Base-by-base conservation (phyloP, 2,797 vertebrate species). In the Typhlichthys subterraneus region DNA sequence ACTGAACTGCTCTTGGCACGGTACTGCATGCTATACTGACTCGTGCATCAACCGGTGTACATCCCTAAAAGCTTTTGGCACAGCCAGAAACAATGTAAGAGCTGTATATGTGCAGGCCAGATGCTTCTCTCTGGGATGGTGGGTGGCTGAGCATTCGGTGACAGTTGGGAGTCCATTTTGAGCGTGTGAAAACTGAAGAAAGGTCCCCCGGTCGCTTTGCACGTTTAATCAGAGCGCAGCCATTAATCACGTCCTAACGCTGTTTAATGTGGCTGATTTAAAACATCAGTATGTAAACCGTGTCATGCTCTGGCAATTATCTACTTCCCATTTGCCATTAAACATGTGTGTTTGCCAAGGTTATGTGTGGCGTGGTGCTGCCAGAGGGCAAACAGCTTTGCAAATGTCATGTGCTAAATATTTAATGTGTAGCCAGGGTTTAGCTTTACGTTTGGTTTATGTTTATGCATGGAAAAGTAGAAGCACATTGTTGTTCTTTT, bases 1-100 rank as follows among this genome's bases (percentile, higher is more conserved):
- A 52, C 68, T 69, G 59, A 10, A 58, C 73, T 75, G 75, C 74
- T 67, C n/a, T 67, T 67, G 38, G 38, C 38, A 42, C 69, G 75
- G 70, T 72, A 48, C 76, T 59, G 69, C 53, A 67, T 61, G 59
- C 63, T 65, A 57, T 73, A 65, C 69, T 80, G 67, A 77, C 72
- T 81, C 69, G 73, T 65, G 70, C 68, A 66, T 84, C 83, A 75
- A 85, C 72, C 61, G 72, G 57, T 59, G 73, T 71, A 76, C 72
- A 75, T 89, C 83, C 83, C 76, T 81, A 82, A 91, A 87, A 85
- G 77, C 77, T 79, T 85, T 84, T 76, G 69, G 79, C 84, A 83
- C 82, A 86, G 77, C 14, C 64, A 48, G 72, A 83, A 42, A 79
- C 82, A 89, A 90, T 89, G 83, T 83, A 70, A 81, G 80, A 77